Percentiles rank a stretch among this genome's conserved stretches.
Evolutionary conservation across 1,140 invertebrate species (phyloP).

Genomic region (Drosophila kepulauana): DNA sequence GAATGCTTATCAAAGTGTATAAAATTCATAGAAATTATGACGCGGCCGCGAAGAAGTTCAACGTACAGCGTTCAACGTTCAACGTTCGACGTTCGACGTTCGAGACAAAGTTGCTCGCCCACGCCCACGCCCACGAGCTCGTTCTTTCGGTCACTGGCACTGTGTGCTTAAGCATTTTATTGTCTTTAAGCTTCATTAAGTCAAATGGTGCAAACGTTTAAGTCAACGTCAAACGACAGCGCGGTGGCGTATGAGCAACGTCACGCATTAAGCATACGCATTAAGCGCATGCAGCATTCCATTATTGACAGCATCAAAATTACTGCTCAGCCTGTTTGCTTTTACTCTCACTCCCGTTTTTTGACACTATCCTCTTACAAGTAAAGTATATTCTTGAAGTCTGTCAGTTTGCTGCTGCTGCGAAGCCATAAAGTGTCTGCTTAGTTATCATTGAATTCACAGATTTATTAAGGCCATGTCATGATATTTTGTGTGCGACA

Average conservation of each 20-base stretch:
- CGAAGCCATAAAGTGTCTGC: neutral
- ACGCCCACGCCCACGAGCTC: neutral
- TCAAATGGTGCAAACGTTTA: conserved; percentile 77
- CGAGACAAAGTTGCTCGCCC: conserved; percentile 13
- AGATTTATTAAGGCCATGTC: neutral
- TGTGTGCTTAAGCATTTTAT: conserved; percentile 81
- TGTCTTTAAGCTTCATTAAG: conserved; percentile 83
- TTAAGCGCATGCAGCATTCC: conserved; percentile 36
- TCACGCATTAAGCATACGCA: conserved; percentile 44
- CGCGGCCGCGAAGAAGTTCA: conserved; percentile 40
- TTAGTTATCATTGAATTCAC: neutral
- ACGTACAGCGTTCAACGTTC: neutral
- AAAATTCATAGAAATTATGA: conserved; percentile 83
- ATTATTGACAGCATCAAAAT: conserved; percentile 5
- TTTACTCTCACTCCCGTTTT: neutral
- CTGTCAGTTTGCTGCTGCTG: neutral
- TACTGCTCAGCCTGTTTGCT: neutral
- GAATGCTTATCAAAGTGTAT: conserved; percentile 81
- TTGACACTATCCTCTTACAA: no score
- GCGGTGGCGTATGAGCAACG: conserved; percentile 41
- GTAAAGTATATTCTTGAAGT: no score
- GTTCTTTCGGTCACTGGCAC: conserved; percentile 10
- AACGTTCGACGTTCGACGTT: conserved; percentile 29
- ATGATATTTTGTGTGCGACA: neutral
- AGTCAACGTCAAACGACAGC: conserved; percentile 27